A percentile compares a stretch with the other conserved stretches of the same genome.
These are phyloP conservation scores for Heteropelma amictum DNA, from an alignment of 2,888 invertebrate species.

Conservation along the genomic window DNA sequence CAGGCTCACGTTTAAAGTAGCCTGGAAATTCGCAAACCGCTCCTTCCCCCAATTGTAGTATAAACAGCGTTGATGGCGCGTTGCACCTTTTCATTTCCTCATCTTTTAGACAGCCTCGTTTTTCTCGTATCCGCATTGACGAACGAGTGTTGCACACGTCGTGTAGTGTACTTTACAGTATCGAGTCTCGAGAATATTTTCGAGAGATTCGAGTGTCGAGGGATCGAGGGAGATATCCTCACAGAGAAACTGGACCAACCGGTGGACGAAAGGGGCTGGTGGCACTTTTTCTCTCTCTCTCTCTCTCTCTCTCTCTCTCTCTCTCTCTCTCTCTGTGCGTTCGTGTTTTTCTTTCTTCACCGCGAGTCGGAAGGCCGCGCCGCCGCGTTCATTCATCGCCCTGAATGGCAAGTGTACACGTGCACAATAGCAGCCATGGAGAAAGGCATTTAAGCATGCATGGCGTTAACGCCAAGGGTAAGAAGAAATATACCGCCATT, in stretches of 20 bases:
- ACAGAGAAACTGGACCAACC: not conserved
- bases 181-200: no score
- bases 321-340: not conserved
- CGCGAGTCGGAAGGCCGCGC: slow-evolving; percentile 52
- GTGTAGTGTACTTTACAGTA: no score
- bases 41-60: slow-evolving; percentile 66
- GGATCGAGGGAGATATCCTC: not conserved
- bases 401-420: slow-evolving; percentile 68
- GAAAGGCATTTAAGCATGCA: slow-evolving; percentile 69
- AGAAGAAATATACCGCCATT: slow-evolving; percentile 68
- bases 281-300: not conserved
- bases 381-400: slow-evolving; percentile 66
- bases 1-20: slow-evolving; percentile 68
- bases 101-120: no score
- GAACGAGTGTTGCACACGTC: no score
- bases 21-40: slow-evolving; percentile 73
- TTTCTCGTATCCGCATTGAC: no score
- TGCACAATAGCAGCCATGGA: slow-evolving; percentile 62
- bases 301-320: not conserved
- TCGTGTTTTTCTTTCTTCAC: not conserved
- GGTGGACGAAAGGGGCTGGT: slow-evolving; percentile 14
- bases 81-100: no score
- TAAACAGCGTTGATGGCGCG: slow-evolving; percentile 64
- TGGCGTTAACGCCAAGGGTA: slow-evolving; percentile 46
- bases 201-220: no score